A percentile compares a stretch with the other conserved stretches of the same genome.
Conservation (phyloP, 2,113 vertebrate genomes). For the Scomber japonicus region DNA sequence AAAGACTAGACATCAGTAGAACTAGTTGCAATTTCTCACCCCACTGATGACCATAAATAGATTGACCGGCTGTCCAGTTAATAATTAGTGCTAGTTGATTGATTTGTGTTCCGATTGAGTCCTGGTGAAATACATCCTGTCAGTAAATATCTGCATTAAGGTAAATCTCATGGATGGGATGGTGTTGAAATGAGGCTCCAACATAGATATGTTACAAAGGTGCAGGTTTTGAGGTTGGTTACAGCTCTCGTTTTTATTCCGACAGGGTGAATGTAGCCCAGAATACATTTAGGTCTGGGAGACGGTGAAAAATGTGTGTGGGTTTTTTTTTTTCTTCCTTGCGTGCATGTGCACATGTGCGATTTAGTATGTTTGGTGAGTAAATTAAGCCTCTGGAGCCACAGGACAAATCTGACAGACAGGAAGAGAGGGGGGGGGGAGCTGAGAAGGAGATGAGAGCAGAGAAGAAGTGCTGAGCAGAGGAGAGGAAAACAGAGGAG, state of each 20-base stretch:
- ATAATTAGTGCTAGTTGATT: constrained; percentile 49
- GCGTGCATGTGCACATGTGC: constrained; percentile 46
- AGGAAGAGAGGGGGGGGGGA: constrained; percentile 27
- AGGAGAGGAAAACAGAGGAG: constrained; percentile 38
- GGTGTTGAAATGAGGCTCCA: constrained; percentile 17
- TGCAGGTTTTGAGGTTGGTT: constrained; percentile 34
- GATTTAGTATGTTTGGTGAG: constrained; percentile 71
- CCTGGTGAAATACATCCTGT: constrained; percentile 25
- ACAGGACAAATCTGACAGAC: constrained; percentile 75
- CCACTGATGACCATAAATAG: constrained; percentile 33
- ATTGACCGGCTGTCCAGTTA: constrained; percentile 40
- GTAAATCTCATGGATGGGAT: constrained; percentile 11
- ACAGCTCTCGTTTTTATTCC: constrained; percentile 21
- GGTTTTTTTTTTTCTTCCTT: constrained; percentile 17
- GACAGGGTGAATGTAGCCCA: constrained; percentile 40
- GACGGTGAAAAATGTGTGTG: constrained; percentile 51
- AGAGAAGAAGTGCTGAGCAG: constrained; percentile 47
- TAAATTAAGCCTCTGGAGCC: constrained; percentile 78
- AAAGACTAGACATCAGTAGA: constrained; percentile 22
- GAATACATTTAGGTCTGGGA: constrained; percentile 47
- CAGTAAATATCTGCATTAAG: constrained; percentile 3
- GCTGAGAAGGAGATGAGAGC: constrained; percentile 22
- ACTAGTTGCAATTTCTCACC: constrained; percentile 24
- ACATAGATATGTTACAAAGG: constrained; percentile 9
- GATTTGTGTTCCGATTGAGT: constrained; percentile 50